A percentile compares a stretch with the other conserved stretches of the same genome.
Evolutionary conservation across 2,797 vertebrate genomes (phyloP).

Genomic region (Sebastes hubbsi): DNA sequence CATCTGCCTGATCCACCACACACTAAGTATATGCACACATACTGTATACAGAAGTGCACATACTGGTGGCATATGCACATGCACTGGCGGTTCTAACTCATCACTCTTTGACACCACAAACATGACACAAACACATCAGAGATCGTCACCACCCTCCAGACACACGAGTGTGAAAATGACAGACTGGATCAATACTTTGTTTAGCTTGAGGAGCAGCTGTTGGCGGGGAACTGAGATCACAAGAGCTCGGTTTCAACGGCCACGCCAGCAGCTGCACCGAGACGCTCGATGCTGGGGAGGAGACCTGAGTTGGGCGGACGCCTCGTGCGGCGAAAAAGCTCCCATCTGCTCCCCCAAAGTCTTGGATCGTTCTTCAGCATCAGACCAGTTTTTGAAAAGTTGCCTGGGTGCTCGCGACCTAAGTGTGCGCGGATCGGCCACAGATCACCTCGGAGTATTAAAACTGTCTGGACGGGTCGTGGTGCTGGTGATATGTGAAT

Average conservation of each 20-base stretch:
- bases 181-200: constrained; percentile 71
- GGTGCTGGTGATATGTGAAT: not conserved
- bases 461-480: not conserved
- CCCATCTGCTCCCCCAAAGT: constrained; percentile 46
- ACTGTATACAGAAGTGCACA: not conserved
- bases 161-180: constrained; percentile 52
- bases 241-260: constrained; percentile 67
- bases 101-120: constrained; percentile 13
- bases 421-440: not conserved
- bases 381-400: constrained; percentile 4
- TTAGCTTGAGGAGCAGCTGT: constrained; percentile 71
- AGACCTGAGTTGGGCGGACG: constrained; percentile 50
- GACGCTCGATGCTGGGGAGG: constrained; percentile 49
- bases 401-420: constrained; percentile 3
- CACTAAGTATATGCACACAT: not conserved
- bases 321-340: constrained; percentile 27
- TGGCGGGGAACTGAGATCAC: constrained; percentile 61
- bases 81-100: not conserved
- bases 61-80: not conserved
- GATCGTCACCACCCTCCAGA: constrained; percentile 30
- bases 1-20: not conserved
- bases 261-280: constrained; percentile 67
- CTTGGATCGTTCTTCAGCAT: constrained; percentile 2
- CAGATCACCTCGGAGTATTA: constrained; percentile 9
- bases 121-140: constrained; percentile 34